Conservation (phyloP, 2,888 invertebrate species). For the Xylota sylvarum region DNA sequence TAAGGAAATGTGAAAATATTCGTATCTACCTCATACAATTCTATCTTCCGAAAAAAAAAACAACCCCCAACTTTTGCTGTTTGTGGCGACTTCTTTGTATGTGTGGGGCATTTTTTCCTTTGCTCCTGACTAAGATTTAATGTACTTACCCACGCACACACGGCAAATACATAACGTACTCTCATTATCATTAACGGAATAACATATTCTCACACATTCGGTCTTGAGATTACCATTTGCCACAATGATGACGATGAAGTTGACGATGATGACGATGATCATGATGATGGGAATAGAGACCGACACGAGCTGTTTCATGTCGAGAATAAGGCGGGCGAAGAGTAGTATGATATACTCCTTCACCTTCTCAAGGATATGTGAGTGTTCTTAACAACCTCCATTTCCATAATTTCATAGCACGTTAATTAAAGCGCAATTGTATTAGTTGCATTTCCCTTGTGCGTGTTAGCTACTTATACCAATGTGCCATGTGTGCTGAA, state of each 20-base stretch:
- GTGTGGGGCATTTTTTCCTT: neutral
- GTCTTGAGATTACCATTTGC: slow-evolving; percentile 59
- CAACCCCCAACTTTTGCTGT: neutral
- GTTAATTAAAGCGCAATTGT: slow-evolving; percentile 76
- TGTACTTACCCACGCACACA: slow-evolving; percentile 3
- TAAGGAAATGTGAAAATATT: neutral
- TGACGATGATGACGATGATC: slow-evolving; percentile 20
- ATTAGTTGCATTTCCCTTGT: slow-evolving; percentile 70
- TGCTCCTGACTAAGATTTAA: slow-evolving; percentile 16
- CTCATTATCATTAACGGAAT: slow-evolving; percentile 60
- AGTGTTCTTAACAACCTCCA: slow-evolving; percentile 74
- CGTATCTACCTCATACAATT: neutral
- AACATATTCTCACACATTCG: slow-evolving; percentile 40
- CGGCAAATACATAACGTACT: slow-evolving; percentile 21
- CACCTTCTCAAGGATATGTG: slow-evolving; percentile 73
- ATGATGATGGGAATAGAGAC: slow-evolving; percentile 22
- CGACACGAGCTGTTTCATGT: slow-evolving; percentile 1
- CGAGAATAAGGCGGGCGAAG: neutral
- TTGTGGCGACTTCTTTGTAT: neutral
- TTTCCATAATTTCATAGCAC: slow-evolving; percentile 74
- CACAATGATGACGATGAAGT: slow-evolving; percentile 35
- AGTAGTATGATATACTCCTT: slow-evolving; percentile 45
- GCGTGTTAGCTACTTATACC: slow-evolving; percentile 30
- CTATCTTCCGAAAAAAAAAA: slow-evolving; percentile 1
- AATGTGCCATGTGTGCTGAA: slow-evolving; percentile 12